Base-by-base conservation (phyloP, 2,113 vertebrate genomes). In the Canis aureus region DNA sequence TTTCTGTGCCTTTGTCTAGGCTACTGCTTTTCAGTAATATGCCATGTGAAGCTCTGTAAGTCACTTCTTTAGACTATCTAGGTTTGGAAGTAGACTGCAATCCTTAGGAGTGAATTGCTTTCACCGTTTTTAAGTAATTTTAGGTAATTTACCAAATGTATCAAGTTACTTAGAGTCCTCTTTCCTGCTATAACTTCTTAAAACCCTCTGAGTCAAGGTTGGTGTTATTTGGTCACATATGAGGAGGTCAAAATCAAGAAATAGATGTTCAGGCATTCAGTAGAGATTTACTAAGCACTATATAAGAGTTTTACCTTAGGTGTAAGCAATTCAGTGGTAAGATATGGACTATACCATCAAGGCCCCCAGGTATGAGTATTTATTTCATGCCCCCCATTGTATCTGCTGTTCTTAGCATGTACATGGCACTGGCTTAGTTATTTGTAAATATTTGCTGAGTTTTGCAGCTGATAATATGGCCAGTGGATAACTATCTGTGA, bases 401-500 rank as follows among this genome's bases (percentile, higher is more conserved):
- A 7, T 12, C 60, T 73, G 16, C 11, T 27, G 13, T 66, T 85
- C 57, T 78, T n/a, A 64, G 51, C 11, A 11, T 11, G 57, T 29
- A 4, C 19, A 7, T 4, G 11, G 35, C 0, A 2, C 38, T 16
- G 15, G 25, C 0, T 22, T 73, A 59, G 13, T 66, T 69, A 22
- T 60, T 29, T 80, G 11, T 59, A 55, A 93, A 38, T 49, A 38
- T 51, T 32, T 22, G 69, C 32, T 74, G 22, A 74, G 12, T 62
- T 60, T 82, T 35, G 38, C 74, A 85, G 5, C 59, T 23, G 13
- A 35, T 55, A 1, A 2, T 27, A 35, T 32, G 76, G 57, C 29
- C 23, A 8, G 0, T 16, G 2, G 11, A 19, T 66, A 43, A 23
- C 35, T 64, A 0, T 66, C 10, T 0, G 8, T 0, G 12, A 57